phyloP scores from a whole-genome alignment of 2,888 invertebrate genomes.

The Tromatobia lineatoria region DNA sequence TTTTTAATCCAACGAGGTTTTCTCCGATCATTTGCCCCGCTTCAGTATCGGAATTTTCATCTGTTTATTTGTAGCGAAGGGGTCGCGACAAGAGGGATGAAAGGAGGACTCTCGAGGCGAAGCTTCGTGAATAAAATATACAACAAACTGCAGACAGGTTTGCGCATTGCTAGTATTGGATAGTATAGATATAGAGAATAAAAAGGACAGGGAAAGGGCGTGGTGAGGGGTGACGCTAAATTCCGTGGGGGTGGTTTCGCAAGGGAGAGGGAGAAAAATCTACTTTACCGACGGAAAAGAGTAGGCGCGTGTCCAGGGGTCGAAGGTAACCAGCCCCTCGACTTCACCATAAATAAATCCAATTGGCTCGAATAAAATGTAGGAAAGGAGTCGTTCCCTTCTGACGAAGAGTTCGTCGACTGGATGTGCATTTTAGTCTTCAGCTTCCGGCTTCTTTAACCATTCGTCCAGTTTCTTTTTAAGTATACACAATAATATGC shows the following conservation, averaged over 20 bases:
- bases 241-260: constrained; percentile 55
- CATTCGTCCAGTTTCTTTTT: constrained; percentile 35
- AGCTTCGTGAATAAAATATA: constrained; percentile 78
- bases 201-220: constrained; percentile 77
- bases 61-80: constrained; percentile 48
- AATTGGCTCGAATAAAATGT: constrained; percentile 81
- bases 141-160: constrained; percentile 73
- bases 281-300: constrained; percentile 74
- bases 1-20: constrained; percentile 61
- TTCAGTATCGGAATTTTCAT: constrained; percentile 62
- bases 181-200: constrained; percentile 24
- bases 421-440: constrained; percentile 73
- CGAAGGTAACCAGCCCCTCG: constrained; percentile 64
- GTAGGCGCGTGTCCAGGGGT: constrained; percentile 39
- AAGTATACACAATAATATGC: background rate
- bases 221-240: constrained; percentile 69
- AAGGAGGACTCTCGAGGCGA: constrained; percentile 66
- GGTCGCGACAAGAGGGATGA: constrained; percentile 32
- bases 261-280: constrained; percentile 70
- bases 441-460: background rate
- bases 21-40: constrained; percentile 55
- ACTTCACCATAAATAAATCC: constrained; percentile 79
- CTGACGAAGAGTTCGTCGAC: constrained; percentile 71
- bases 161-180: constrained; percentile 27
- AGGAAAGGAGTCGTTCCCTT: constrained; percentile 73